These are phyloP conservation scores for Stenchaetothrips biformis DNA, from an alignment of 2,888 invertebrate genomes.

Conservation along the genomic window DNA sequence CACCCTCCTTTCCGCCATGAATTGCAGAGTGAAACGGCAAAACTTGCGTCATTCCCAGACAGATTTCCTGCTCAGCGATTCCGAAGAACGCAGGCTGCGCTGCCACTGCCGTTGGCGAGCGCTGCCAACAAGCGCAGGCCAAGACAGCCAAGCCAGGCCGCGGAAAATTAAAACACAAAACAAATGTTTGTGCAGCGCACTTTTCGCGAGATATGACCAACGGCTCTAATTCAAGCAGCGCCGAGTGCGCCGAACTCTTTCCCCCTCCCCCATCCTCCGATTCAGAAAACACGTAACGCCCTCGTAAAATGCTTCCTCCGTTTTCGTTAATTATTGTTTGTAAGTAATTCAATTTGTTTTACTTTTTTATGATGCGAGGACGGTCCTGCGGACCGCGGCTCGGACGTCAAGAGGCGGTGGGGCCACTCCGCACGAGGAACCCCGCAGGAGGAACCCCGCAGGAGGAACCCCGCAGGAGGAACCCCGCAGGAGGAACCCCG, in stretches of 20 bases:
- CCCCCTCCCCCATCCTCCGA: not conserved
- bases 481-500: too few species aligned
- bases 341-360: too few species aligned
- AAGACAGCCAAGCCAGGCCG: not conserved
- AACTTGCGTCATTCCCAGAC: slow-evolving; percentile 24
- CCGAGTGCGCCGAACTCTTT: not conserved
- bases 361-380: too few species aligned
- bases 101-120: not conserved
- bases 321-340: too few species aligned
- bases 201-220: not conserved
- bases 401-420: too few species aligned
- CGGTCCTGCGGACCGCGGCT: too few species aligned
- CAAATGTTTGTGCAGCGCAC: slow-evolving; percentile 2
- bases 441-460: too few species aligned
- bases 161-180: slow-evolving; percentile 22
- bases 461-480: too few species aligned
- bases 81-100: not conserved
- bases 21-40: slow-evolving; percentile 18
- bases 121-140: not conserved
- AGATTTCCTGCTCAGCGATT: slow-evolving; percentile 23
- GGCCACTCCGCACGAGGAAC: too few species aligned
- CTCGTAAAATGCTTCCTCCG: too few species aligned
- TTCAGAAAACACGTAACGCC: too few species aligned
- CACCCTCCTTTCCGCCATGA: not conserved
- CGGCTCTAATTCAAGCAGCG: not conserved